These are phyloP conservation scores for Linyphia triangularis DNA, from an alignment of 2,888 invertebrate genomes.

Conservation along the genomic window DNA sequence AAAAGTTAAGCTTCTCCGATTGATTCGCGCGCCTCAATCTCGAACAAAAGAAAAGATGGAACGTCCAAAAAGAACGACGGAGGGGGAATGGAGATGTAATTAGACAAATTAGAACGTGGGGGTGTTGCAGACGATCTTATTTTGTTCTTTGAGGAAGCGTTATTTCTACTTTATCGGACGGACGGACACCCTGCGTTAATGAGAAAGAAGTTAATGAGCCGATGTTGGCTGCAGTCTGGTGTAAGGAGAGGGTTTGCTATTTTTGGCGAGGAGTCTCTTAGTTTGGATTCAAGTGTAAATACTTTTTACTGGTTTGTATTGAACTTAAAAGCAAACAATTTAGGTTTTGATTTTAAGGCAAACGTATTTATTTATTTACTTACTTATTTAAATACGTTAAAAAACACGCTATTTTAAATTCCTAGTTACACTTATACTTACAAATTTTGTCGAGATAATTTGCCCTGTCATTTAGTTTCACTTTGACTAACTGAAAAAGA, in stretches of 20 bases:
- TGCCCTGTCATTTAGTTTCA: no score
- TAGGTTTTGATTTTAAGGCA: no score
- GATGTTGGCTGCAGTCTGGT: slow-evolving; percentile 5
- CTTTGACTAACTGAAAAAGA: no score
- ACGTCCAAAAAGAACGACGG: background rate
- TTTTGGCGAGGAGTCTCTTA: slow-evolving; percentile 1
- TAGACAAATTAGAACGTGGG: slow-evolving; percentile 69
- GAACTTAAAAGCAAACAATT: no score
- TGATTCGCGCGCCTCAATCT: slow-evolving; percentile 58
- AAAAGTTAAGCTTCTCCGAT: slow-evolving; percentile 61
- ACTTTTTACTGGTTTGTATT: no score
- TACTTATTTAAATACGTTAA: no score
- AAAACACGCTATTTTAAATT: no score
- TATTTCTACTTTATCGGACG: slow-evolving; percentile 69
- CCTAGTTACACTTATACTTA: no score
- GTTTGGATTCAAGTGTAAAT: background rate
- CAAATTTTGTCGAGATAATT: no score
- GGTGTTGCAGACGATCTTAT: slow-evolving; percentile 33
- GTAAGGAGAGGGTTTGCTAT: slow-evolving; percentile 9
- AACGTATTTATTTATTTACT: no score
- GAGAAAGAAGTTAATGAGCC: slow-evolving; percentile 69
- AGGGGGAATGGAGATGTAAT: slow-evolving; percentile 65
- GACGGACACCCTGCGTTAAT: slow-evolving; percentile 52
- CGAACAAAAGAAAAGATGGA: slow-evolving; percentile 50
- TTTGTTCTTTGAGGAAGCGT: slow-evolving; percentile 59